phyloP scores from a whole-genome alignment of 2,113 vertebrate species.

The Oryzias celebensis region DNA sequence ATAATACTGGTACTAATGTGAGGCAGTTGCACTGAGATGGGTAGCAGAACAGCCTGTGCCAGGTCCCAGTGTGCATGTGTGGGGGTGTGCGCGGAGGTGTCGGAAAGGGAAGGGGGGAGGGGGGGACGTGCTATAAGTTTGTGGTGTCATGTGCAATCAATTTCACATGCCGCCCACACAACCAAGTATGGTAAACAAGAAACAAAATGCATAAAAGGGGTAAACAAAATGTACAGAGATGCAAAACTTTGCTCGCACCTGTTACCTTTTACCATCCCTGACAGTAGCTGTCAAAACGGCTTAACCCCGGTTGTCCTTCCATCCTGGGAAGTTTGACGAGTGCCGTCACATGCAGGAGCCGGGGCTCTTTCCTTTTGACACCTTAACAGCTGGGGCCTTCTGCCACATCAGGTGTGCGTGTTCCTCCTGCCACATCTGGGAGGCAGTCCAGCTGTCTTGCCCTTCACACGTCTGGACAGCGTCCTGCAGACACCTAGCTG shows the following conservation, averaged over 20 bases:
- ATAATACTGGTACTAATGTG: conserved; percentile 49
- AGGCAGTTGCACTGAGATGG: conserved; percentile 46
- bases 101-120: conserved; percentile 17
- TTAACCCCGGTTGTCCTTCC: conserved; percentile 55
- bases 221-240: conserved; percentile 26
- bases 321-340: conserved; percentile 37
- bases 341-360: conserved; percentile 20
- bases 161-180: conserved; percentile 68
- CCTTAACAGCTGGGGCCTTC: conserved; percentile 58
- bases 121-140: conserved; percentile 66
- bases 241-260: conserved; percentile 16
- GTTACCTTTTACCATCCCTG: conserved; percentile 19
- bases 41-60: conserved; percentile 45
- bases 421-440: conserved; percentile 59
- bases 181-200: conserved; percentile 50
- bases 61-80: conserved; percentile 55
- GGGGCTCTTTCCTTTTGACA: conserved; percentile 36
- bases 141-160: conserved; percentile 63
- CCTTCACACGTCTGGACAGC: conserved; percentile 47
- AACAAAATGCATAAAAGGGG: conserved; percentile 30
- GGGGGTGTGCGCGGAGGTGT: conserved; percentile 64
- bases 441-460: conserved; percentile 49
- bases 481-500: conserved; percentile 59
- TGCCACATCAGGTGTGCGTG: conserved; percentile 56
- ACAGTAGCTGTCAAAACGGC: conserved; percentile 42